Percentiles rank a stretch among this genome's conserved stretches.
Conservation (phyloP, 1,140 invertebrate genomes). For the Drosophila sechellia region DNA sequence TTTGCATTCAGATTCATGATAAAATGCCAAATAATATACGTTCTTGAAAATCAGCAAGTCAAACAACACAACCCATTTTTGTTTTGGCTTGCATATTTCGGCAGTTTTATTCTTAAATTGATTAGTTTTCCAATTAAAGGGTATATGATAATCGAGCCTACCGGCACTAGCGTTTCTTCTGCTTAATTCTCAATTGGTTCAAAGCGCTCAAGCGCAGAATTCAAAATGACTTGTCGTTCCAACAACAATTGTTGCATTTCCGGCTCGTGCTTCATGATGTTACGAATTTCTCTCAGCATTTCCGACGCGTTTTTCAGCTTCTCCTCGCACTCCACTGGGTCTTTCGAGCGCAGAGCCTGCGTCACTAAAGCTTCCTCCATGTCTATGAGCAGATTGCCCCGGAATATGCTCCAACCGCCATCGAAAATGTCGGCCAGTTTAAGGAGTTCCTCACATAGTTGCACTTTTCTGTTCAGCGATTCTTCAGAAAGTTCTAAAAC, state of each 20-base stretch:
- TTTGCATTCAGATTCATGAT: too few species aligned
- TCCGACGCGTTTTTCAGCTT: conserved; percentile 49
- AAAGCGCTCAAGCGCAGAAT: conserved; percentile 45
- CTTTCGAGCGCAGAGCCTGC: conserved; percentile 84
- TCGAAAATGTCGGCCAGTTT: conserved; percentile 87
- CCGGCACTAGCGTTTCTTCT: not conserved
- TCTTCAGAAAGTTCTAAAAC: conserved; percentile 86
- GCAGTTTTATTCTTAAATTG: too few species aligned
- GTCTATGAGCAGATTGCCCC: conserved; percentile 88
- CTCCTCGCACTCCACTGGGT: conserved; percentile 31
- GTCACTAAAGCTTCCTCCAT: conserved; percentile 87
- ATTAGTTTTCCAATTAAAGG: too few species aligned
- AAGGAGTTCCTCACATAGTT: conserved; percentile 88
- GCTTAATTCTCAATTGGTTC: conserved; percentile 21
- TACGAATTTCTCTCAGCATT: conserved; percentile 47
- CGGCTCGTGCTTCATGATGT: conserved; percentile 65
- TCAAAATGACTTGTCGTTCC: conserved; percentile 41
- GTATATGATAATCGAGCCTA: too few species aligned
- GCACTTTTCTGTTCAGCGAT: conserved; percentile 87
- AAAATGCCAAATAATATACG: too few species aligned
- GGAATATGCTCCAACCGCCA: conserved; percentile 87
- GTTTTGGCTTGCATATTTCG: too few species aligned
- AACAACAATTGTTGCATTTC: conserved; percentile 57
- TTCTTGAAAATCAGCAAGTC: too few species aligned
- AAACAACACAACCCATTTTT: too few species aligned